A percentile compares a stretch with the other conserved stretches of the same genome.
Conservation (phyloP, 2,113 vertebrate genomes). For the Pterocles burchelli region DNA sequence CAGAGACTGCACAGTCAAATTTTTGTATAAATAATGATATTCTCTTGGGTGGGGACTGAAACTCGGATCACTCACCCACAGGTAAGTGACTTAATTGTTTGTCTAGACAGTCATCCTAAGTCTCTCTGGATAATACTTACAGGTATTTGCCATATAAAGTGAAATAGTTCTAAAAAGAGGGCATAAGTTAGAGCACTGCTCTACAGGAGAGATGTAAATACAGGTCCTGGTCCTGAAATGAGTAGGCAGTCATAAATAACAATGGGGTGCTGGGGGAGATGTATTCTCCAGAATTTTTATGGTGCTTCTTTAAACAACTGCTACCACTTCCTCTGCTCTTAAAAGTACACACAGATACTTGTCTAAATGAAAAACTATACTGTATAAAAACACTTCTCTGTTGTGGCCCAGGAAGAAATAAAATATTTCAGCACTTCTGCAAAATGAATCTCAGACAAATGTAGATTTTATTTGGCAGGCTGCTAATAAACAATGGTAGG, state of each 20-base stretch:
- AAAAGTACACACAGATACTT: not conserved
- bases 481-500: not conserved
- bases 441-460: not conserved
- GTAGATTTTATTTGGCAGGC: not conserved
- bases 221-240: not conserved
- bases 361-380: accelerated
- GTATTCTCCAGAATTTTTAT: not conserved
- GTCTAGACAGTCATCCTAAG: not conserved
- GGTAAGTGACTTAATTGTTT: not conserved
- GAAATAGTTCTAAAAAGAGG: not conserved
- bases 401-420: not conserved
- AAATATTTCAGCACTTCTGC: not conserved
- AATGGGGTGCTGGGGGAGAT: not conserved
- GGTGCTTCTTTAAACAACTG: not conserved
- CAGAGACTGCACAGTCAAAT: not conserved
- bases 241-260: not conserved
- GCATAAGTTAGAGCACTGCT: accelerated
- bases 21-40: not conserved
- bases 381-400: not conserved
- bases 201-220: not conserved
- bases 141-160: not conserved
- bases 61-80: not conserved
- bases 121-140: not conserved
- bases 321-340: not conserved
- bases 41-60: not conserved